Percentiles rank a stretch among this genome's conserved stretches.
phyloP scores from a whole-genome alignment of 2,797 vertebrate genomes.

The Diceros bicornis region DNA sequence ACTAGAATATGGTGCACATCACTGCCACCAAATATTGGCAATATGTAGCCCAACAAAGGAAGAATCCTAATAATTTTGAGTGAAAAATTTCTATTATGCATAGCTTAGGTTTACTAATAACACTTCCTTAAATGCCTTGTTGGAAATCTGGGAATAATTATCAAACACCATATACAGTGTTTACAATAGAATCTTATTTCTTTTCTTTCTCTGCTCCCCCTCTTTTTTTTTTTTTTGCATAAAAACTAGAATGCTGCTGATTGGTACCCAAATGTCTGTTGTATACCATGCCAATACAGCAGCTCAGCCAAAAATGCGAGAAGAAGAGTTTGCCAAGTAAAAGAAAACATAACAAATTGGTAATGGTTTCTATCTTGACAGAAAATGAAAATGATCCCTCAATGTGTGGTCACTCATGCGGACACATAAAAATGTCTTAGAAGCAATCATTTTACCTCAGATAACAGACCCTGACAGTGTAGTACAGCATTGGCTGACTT shows the following conservation, averaged over 20 bases:
- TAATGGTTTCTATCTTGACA: slow-evolving; percentile 92
- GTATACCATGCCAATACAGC: slow-evolving; percentile 88
- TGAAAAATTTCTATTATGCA: slow-evolving; percentile 83
- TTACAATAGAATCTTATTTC: slow-evolving; percentile 91
- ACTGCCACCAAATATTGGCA: slow-evolving; percentile 66
- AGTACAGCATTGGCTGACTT: slow-evolving; percentile 85
- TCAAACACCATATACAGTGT: slow-evolving; percentile 89
- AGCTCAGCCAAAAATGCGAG: slow-evolving; percentile 90
- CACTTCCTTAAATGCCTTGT: slow-evolving; percentile 87
- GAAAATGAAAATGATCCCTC: slow-evolving; percentile 91
- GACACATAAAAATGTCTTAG: slow-evolving; percentile 90
- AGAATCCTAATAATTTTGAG: slow-evolving; percentile 81
- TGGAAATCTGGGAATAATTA: slow-evolving; percentile 92
- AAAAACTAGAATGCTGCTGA: slow-evolving; percentile 89
- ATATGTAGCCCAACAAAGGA: slow-evolving; percentile 56
- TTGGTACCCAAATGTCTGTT: slow-evolving; percentile 90
- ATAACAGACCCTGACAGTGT: slow-evolving; percentile 90
- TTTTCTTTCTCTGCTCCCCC: slow-evolving; percentile 72
- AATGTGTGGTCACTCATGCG: slow-evolving; percentile 90
- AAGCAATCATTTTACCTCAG: slow-evolving; percentile 90
- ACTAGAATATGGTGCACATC: slow-evolving; percentile 65
- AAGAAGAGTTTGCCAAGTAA: slow-evolving; percentile 89
- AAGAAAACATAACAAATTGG: slow-evolving; percentile 92
- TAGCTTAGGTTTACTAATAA: slow-evolving; percentile 84
- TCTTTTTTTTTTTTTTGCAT: slow-evolving; percentile 83